Evolutionary conservation across 2,888 invertebrate genomes (phyloP).

Genomic region (Drosophila mimica): DNA sequence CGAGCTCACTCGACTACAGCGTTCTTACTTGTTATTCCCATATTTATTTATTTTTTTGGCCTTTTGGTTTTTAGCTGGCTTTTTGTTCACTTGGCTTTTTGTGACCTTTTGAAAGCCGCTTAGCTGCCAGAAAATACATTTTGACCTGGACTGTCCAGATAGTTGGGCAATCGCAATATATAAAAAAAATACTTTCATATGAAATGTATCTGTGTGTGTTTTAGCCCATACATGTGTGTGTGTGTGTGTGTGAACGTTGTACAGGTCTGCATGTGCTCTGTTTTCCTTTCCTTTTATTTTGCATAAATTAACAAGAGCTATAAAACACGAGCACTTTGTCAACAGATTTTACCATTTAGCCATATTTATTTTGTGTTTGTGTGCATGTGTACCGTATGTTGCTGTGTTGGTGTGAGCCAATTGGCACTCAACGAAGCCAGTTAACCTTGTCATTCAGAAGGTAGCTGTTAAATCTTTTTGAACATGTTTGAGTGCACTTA

Average conservation of each 20-base stretch:
- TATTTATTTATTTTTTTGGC: slow-evolving; percentile 7
- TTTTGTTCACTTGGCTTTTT: slow-evolving; percentile 16
- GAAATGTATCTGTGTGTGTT: slow-evolving; percentile 2
- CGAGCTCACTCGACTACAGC: too few species aligned
- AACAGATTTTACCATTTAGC: slow-evolving; percentile 53
- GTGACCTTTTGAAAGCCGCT: slow-evolving; percentile 54
- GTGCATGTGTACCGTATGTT: slow-evolving; percentile 5
- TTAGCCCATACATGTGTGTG: not conserved
- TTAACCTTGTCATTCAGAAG: slow-evolving; percentile 24
- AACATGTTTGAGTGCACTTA: slow-evolving; percentile 41
- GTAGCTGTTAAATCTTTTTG: slow-evolving; percentile 39
- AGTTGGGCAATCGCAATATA: slow-evolving; percentile 34
- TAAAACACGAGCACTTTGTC: slow-evolving; percentile 45
- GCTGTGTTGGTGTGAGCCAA: slow-evolving; percentile 30
- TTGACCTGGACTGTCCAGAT: slow-evolving; percentile 17
- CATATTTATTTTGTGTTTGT: slow-evolving; percentile 54
- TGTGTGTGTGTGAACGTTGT: slow-evolving; percentile 2
- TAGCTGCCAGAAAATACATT: slow-evolving; percentile 57
- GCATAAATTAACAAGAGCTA: slow-evolving; percentile 52
- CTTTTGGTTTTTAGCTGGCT: not conserved
- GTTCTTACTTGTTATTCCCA: too few species aligned
- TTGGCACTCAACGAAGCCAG: slow-evolving; percentile 41
- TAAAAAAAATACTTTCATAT: slow-evolving; percentile 29
- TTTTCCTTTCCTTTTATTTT: slow-evolving; percentile 49
- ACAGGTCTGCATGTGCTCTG: not conserved